A percentile compares a stretch with the other conserved stretches of the same genome.
Evolutionary conservation across 2,113 vertebrate genomes (phyloP).

Genomic region (Cryptotis parvus): DNA sequence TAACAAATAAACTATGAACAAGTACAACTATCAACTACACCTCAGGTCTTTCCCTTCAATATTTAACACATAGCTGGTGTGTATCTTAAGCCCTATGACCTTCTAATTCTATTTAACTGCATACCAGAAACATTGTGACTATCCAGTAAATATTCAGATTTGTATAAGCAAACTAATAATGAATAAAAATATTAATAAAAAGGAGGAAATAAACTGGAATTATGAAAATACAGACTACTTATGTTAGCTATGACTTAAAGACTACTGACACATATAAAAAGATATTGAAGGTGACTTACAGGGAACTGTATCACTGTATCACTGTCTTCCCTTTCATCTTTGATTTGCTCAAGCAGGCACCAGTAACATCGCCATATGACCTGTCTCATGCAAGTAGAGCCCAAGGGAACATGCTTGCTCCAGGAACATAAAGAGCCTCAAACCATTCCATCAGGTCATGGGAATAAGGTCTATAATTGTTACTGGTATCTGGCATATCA

Average conservation of each 20-base stretch:
- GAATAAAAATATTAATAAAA: conserved; percentile 40
- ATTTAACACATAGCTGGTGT: conserved; percentile 18
- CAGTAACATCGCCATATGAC: too few relatives aligned
- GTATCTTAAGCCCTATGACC: not conserved
- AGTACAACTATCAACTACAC: not conserved
- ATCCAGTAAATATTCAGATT: conserved; percentile 37
- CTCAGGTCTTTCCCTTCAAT: not conserved
- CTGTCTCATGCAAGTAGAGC: too few relatives aligned
- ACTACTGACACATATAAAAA: not conserved
- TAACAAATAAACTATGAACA: conserved; percentile 31
- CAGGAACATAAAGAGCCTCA: too few relatives aligned
- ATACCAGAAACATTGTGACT: conserved; percentile 27
- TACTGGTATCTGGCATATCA: too few relatives aligned
- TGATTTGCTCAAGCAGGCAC: too few relatives aligned
- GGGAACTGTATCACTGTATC: too few relatives aligned
- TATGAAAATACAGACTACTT: not conserved
- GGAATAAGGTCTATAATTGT: too few relatives aligned
- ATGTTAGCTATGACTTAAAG: conserved; percentile 12
- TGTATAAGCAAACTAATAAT: conserved; percentile 33
- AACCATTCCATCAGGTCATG: too few relatives aligned
- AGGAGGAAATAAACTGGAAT: not conserved
- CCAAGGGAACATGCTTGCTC: too few relatives aligned
- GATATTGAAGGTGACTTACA: too few relatives aligned
- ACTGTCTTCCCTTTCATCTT: too few relatives aligned
- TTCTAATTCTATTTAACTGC: not conserved